Percentiles rank a stretch among this genome's conserved stretches.
These are phyloP conservation scores for Acomys russatus DNA, from an alignment of 2,797 vertebrate genomes.

Conservation along the genomic window DNA sequence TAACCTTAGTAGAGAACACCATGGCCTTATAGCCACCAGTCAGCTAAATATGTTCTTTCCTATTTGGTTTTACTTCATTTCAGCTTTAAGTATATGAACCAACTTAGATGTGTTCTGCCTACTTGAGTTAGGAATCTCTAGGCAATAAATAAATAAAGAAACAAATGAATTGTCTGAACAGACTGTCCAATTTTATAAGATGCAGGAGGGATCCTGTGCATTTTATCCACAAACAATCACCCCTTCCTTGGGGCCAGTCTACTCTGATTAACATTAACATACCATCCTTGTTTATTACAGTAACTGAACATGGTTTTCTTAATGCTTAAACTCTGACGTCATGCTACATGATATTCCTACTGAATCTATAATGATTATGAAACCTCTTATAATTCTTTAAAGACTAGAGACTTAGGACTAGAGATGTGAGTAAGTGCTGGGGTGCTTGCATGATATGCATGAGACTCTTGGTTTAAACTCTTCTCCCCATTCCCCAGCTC, in stretches of 20 bases:
- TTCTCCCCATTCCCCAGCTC: neutral
- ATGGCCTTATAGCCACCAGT: too few relatives aligned
- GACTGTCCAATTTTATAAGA: neutral
- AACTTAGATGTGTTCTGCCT: neutral
- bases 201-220: neutral
- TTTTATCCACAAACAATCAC: neutral
- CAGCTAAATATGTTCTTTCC: neutral
- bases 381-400: neutral
- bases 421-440: neutral
- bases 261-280: neutral
- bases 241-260: neutral
- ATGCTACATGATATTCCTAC: neutral
- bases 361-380: neutral
- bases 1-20: neutral
- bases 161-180: neutral
- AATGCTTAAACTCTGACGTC: neutral
- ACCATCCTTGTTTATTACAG: neutral
- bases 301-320: neutral
- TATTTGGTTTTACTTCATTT: neutral
- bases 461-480: neutral
- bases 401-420: too few relatives aligned
- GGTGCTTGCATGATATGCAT: neutral
- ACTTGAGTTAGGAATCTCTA: neutral
- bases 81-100: neutral
- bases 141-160: neutral